Percentiles rank a stretch among this genome's conserved stretches.
These are phyloP conservation scores for Molothrus ater DNA, from an alignment of 2,797 vertebrate genomes.

Conservation along the genomic window DNA sequence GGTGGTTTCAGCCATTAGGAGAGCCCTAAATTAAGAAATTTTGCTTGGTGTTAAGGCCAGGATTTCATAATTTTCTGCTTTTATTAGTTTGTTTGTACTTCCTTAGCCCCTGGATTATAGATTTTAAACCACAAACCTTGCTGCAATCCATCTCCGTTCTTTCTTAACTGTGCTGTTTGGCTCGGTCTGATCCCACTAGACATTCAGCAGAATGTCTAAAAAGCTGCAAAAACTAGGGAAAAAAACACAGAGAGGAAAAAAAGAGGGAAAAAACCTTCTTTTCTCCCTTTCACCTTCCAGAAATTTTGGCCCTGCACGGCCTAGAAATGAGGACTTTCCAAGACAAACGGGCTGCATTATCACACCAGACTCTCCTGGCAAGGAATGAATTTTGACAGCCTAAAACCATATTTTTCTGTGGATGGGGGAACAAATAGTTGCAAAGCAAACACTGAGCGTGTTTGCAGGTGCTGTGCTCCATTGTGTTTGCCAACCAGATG, in stretches of 20 bases:
- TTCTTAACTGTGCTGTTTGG: conserved; percentile 41
- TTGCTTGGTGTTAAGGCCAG: background rate
- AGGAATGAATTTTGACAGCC: conserved; percentile 57
- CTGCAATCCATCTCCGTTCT: conserved; percentile 29
- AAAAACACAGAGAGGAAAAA: background rate
- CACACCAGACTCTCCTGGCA: conserved; percentile 71
- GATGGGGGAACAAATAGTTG: conserved; percentile 71
- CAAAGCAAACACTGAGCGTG: conserved; percentile 70
- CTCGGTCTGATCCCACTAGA: background rate
- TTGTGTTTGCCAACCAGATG: conserved; percentile 79
- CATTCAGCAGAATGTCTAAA: background rate
- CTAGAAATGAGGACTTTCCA: conserved; percentile 61
- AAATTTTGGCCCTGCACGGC: conserved; percentile 1
- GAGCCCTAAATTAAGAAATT: conserved; percentile 40
- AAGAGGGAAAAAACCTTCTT: background rate
- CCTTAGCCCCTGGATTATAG: conserved; percentile 32
- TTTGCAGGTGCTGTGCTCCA: conserved; percentile 75
- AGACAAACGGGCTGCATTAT: conserved; percentile 75
- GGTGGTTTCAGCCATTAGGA: conserved; percentile 7
- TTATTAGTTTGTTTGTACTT: conserved; percentile 67
- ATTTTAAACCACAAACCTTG: conserved; percentile 30
- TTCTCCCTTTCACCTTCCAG: conserved; percentile 16
- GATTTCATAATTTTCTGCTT: conserved; percentile 60
- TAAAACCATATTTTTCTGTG: conserved; percentile 62
- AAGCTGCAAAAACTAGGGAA: background rate